These are phyloP conservation scores for Slavum lentiscoides DNA, from an alignment of 2,888 invertebrate species.

Conservation along the genomic window DNA sequence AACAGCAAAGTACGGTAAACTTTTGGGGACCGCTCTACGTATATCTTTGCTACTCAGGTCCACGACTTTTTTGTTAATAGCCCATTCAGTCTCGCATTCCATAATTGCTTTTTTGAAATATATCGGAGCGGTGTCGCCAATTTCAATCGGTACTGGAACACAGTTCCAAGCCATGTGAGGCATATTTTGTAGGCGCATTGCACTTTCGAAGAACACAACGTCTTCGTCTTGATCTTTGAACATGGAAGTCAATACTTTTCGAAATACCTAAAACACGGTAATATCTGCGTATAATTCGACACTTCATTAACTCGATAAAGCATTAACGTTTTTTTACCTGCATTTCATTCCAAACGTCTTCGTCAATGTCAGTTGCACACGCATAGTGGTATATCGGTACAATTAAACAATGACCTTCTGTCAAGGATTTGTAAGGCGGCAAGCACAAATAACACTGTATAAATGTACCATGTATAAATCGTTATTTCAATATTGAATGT, in stretches of 20 bases:
- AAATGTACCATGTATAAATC: background rate
- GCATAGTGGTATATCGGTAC: slow-evolving; percentile 79
- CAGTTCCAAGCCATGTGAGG: slow-evolving; percentile 90
- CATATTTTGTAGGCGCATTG: slow-evolving; percentile 71
- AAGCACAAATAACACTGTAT: slow-evolving; percentile 74
- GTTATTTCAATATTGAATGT: background rate
- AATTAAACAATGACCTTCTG: slow-evolving; percentile 83
- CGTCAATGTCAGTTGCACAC: slow-evolving; percentile 83
- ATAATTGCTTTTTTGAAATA: slow-evolving; percentile 87
- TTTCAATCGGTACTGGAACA: slow-evolving; percentile 80
- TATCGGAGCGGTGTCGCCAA: slow-evolving; percentile 87
- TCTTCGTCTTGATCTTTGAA: slow-evolving; percentile 75
- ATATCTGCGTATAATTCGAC: slow-evolving; percentile 29
- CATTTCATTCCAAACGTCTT: slow-evolving; percentile 92
- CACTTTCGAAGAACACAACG: slow-evolving; percentile 89
- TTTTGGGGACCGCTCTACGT: slow-evolving; percentile 83
- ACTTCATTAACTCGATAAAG: background rate
- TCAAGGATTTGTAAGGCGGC: slow-evolving; percentile 79
- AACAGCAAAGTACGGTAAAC: slow-evolving; percentile 91
- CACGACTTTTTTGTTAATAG: slow-evolving; percentile 88
- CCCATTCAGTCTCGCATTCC: slow-evolving; percentile 94
- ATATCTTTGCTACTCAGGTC: slow-evolving; percentile 73
- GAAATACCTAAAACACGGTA: slow-evolving; percentile 67
- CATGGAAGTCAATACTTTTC: slow-evolving; percentile 77
- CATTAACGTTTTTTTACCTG: slow-evolving; percentile 63